phyloP scores from a whole-genome alignment of 2,888 invertebrate species.

The Spodoptera littoralis region DNA sequence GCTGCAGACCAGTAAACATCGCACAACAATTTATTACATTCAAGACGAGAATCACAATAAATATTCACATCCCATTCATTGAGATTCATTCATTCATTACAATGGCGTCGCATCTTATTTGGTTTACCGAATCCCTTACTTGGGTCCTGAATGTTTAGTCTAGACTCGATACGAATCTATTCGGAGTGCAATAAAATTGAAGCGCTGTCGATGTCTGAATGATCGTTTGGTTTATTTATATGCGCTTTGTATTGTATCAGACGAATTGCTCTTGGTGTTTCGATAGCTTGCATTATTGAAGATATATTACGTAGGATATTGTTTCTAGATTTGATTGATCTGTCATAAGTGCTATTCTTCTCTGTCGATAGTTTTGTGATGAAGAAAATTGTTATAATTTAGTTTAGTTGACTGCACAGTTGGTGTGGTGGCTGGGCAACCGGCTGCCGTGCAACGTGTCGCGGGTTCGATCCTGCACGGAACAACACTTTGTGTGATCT shows the following conservation, averaged over 20 bases:
- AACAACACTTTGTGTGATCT: too few relatives aligned
- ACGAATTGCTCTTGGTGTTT: constrained; percentile 7
- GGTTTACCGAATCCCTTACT: constrained; percentile 15
- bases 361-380: too few relatives aligned
- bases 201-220: constrained; percentile 19
- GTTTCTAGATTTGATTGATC: too few relatives aligned
- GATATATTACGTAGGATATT: too few relatives aligned
- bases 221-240: constrained; percentile 27
- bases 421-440: too few relatives aligned
- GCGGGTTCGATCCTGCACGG: too few relatives aligned
- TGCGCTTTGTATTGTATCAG: constrained; percentile 21
- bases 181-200: constrained; percentile 24
- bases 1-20: too few relatives aligned
- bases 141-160: constrained; percentile 34
- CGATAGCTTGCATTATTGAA: constrained; percentile 1
- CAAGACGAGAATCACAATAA: constrained; percentile 26
- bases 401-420: too few relatives aligned
- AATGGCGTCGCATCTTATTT: constrained; percentile 26
- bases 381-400: too few relatives aligned
- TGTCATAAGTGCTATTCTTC: too few relatives aligned
- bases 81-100: constrained; percentile 21
- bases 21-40: constrained; percentile 23
- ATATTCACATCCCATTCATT: constrained; percentile 31
- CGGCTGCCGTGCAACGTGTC: too few relatives aligned
- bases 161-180: constrained; percentile 30